A percentile compares a stretch with the other conserved stretches of the same genome.
Evolutionary conservation across 1,140 invertebrate species (phyloP).

Genomic region (Eurosta solidaginis): DNA sequence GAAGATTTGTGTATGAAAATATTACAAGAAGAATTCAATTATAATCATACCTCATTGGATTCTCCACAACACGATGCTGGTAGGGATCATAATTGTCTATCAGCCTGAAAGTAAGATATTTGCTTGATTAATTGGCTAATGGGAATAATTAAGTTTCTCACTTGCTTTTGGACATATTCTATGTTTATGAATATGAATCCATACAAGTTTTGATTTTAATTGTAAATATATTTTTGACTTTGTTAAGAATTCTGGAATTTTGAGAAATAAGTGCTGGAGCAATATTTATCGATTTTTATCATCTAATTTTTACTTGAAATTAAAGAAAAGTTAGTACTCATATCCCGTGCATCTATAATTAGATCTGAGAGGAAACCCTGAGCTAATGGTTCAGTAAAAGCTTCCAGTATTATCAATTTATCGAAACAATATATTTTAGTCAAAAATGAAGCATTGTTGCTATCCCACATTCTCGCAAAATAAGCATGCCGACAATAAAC

Average conservation of each 20-base stretch:
- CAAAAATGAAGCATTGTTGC: too few relatives aligned
- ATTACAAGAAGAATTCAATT: not conserved
- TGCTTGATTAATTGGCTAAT: not conserved
- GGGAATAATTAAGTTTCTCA: not conserved
- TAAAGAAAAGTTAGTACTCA: too few relatives aligned
- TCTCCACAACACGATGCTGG: conserved; percentile 59
- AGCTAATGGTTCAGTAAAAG: too few relatives aligned
- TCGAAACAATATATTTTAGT: too few relatives aligned
- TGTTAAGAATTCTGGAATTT: not conserved
- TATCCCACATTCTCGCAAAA: too few relatives aligned
- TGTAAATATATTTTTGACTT: not conserved
- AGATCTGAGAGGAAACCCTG: too few relatives aligned
- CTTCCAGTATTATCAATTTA: too few relatives aligned
- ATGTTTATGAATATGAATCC: not conserved
- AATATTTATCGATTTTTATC: too few relatives aligned
- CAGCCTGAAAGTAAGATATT: not conserved
- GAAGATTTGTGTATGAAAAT: not conserved
- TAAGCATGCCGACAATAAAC: too few relatives aligned
- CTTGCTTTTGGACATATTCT: not conserved
- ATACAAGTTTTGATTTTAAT: not conserved
- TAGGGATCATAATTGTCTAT: conserved; percentile 60
- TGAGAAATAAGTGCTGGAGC: too few relatives aligned
- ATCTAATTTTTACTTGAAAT: too few relatives aligned
- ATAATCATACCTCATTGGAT: conserved; percentile 60
- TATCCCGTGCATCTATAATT: too few relatives aligned